A percentile compares a stretch with the other conserved stretches of the same genome.
Conservation (phyloP, 2,113 vertebrate genomes). For the Myrmecophaga tridactyla region DNA sequence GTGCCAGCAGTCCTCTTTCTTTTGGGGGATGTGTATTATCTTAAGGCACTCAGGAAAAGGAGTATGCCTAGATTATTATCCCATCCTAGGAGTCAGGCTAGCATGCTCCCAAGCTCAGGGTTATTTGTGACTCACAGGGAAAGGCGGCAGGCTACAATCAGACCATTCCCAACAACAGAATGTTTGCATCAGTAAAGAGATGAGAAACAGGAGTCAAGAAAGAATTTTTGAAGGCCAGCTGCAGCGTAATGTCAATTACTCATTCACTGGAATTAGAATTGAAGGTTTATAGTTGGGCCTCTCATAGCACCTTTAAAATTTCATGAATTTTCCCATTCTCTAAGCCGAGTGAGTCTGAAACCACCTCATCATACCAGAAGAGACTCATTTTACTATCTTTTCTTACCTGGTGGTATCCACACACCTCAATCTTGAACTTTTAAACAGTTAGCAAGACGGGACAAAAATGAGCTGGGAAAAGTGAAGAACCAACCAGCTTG, state of each 20-base stretch:
- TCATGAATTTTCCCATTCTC: neutral
- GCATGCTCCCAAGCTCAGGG: too few species aligned
- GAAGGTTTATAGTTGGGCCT: neutral
- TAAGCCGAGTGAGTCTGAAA: neutral
- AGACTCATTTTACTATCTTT: neutral
- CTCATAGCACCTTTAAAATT: neutral
- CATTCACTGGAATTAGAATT: neutral
- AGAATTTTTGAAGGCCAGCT: neutral
- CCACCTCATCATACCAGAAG: neutral
- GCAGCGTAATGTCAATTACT: neutral
- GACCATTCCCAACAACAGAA: too few species aligned
- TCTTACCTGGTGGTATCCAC: neutral
- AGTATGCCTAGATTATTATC: too few species aligned
- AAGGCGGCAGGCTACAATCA: too few species aligned
- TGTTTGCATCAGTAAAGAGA: neutral
- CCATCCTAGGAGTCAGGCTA: too few species aligned
- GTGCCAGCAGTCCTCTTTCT: too few species aligned
- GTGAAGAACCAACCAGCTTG: neutral
- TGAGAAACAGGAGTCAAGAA: neutral
- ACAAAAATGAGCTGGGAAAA: neutral
- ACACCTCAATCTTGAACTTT: neutral
- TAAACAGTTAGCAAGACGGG: neutral
- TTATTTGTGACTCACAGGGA: too few species aligned
- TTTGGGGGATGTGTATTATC: too few species aligned
- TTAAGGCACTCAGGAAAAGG: too few species aligned